phyloP scores from a whole-genome alignment of 2,888 invertebrate genomes.

The Himalopsyche kuldschensis region DNA sequence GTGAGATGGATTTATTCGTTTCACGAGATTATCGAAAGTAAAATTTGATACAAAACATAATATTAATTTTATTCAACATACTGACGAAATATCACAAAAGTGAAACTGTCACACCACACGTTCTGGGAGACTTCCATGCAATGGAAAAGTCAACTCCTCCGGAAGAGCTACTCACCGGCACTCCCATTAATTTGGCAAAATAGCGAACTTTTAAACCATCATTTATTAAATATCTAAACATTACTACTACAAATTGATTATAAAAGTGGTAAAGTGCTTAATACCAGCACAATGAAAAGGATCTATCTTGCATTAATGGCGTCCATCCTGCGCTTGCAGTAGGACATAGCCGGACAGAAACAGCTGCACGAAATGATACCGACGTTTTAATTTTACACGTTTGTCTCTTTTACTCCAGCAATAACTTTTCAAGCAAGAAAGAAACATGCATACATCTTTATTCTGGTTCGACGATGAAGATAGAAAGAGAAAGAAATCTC shows the following conservation, averaged over 20 bases:
- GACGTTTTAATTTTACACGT: slow-evolving; percentile 54
- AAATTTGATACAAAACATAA: slow-evolving; percentile 14
- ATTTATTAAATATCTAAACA: slow-evolving; percentile 9
- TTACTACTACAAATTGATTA: slow-evolving; percentile 19
- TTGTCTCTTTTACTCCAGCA: slow-evolving; percentile 49
- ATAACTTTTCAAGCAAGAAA: slow-evolving; percentile 43
- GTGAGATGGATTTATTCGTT: slow-evolving; percentile 6
- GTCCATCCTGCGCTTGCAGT: slow-evolving; percentile 60
- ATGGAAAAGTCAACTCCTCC: slow-evolving; percentile 31
- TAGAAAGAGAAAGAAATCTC: slow-evolving; percentile 48
- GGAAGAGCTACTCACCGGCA: slow-evolving; percentile 30
- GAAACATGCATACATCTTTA: slow-evolving; percentile 57
- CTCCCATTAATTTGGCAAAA: slow-evolving; percentile 23
- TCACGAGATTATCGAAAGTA: slow-evolving; percentile 11
- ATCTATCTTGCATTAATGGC: slow-evolving; percentile 59
- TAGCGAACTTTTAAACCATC: slow-evolving; percentile 21
- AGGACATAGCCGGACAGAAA: slow-evolving; percentile 58
- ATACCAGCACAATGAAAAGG: slow-evolving; percentile 50
- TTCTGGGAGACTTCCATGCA: slow-evolving; percentile 40
- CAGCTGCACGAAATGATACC: slow-evolving; percentile 62
- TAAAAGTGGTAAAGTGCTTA: slow-evolving; percentile 41
- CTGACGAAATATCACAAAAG: slow-evolving; percentile 32
- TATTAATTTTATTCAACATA: slow-evolving; percentile 31
- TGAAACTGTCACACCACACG: slow-evolving; percentile 45
- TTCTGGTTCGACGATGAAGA: slow-evolving; percentile 50